These are phyloP conservation scores for Clarias gariepinus DNA, from an alignment of 2,113 vertebrate species.

Conservation along the genomic window DNA sequence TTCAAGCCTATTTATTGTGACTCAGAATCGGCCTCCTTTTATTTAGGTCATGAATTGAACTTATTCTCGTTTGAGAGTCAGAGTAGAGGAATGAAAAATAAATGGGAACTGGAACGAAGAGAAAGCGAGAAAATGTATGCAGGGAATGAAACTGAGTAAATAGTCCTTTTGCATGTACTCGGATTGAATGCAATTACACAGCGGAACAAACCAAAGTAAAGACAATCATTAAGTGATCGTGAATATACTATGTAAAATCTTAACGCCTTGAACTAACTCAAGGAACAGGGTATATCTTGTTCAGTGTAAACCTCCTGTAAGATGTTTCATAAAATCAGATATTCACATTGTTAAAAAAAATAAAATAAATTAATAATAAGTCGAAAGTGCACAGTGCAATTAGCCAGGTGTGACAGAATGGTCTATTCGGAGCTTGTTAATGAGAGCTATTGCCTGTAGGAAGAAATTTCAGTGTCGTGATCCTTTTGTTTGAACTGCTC, in stretches of 20 bases:
- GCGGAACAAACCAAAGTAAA: neutral
- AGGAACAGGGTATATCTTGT: neutral
- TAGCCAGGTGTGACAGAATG: neutral
- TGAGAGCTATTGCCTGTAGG: neutral
- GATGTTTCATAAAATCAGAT: neutral
- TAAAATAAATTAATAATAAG: neutral
- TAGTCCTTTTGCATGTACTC: neutral
- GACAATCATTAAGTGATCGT: neutral
- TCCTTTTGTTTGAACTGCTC: constrained; percentile 1
- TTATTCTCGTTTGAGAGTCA: neutral
- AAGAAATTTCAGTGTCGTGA: neutral
- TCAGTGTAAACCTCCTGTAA: no score
- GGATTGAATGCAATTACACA: neutral
- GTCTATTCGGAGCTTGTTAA: neutral
- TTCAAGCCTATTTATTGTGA: neutral
- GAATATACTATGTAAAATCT: neutral
- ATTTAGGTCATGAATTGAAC: constrained; percentile 18
- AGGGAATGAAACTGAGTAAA: no score
- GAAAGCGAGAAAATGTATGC: neutral
- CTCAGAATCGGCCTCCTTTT: constrained; percentile 11
- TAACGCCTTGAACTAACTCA: neutral
- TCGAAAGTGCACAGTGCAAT: neutral
- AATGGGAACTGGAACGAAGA: neutral
- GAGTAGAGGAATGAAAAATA: constrained; percentile 1
- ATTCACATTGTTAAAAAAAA: neutral